A percentile compares a stretch with the other conserved stretches of the same genome.
phyloP scores from a whole-genome alignment of 1,140 invertebrate genomes.

The Camponotus vicinus region DNA sequence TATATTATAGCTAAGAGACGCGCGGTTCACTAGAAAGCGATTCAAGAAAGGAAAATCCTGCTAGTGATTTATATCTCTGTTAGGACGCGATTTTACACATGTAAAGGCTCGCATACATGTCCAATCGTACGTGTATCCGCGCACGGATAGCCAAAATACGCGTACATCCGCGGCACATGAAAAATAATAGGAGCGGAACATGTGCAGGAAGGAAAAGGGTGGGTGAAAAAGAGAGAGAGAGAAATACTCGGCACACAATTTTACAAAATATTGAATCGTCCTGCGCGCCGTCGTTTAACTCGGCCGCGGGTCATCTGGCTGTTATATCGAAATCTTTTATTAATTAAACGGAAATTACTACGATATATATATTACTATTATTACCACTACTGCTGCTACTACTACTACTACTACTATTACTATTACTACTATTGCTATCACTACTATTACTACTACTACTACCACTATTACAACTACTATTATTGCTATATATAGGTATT shows the following conservation, averaged over 20 bases:
- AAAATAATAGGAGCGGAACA: conserved; percentile 1
- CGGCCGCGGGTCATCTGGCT: conserved; percentile 79
- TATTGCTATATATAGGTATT: conserved; percentile 85
- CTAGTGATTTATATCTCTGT: conserved; percentile 47
- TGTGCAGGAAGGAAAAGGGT: conserved; percentile 4
- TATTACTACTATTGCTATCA: conserved; percentile 70
- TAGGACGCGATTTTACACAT: neutral
- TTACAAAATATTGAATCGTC: conserved; percentile 70
- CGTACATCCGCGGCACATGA: conserved; percentile 10
- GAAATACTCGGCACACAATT: conserved; percentile 80
- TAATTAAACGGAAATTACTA: conserved; percentile 79
- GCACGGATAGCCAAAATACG: neutral
- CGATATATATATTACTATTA: conserved; percentile 75
- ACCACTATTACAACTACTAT: conserved; percentile 77
- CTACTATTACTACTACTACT: conserved; percentile 74
- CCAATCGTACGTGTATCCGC: conserved; percentile 5
- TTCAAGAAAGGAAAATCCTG: conserved; percentile 13
- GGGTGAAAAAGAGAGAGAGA: conserved; percentile 43
- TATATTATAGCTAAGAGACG: conserved; percentile 31
- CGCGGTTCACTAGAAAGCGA: neutral
- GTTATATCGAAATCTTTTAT: conserved; percentile 81
- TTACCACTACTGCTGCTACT: conserved; percentile 74
- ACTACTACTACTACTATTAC: conserved; percentile 48
- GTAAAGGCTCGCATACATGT: conserved; percentile 19
- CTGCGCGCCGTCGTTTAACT: conserved; percentile 56